Base-by-base conservation (phyloP, 2,888 invertebrate genomes). In the Pecten maximus region DNA sequence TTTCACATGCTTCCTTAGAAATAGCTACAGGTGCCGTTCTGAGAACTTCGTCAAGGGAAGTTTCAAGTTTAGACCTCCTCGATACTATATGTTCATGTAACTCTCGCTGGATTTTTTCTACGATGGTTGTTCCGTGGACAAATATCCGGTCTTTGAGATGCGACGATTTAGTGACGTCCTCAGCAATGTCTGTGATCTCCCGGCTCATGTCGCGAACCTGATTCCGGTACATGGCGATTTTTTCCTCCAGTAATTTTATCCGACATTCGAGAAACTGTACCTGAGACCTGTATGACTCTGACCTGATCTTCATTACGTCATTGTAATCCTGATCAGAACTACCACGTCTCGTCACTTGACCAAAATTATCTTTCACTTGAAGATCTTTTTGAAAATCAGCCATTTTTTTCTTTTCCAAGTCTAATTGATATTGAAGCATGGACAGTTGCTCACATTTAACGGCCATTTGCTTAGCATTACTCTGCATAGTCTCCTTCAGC, bases 231-330 rank as follows among this genome's bases (percentile, higher is more conserved):
- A 91, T 88, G 15, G 89, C 86, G 10, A 91, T 48, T 48, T 90
- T 91, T 44, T 91, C 91, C 39, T 91, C 91, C 19, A 91, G 60
- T 6, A 91, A 48, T 87, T 90, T 90, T 10, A 91, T 90, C 23
- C 89, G 74, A 4, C 90, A 88, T 74, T 91, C 91, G 40, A 91
- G 44, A 44, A 60, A 88, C 10, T 88, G 54, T 4, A 88, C 35
- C 39, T 90, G 88, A 0, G 88, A 60, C n/a, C 90, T 40, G 50
- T 88, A 40, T 6, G 88, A 60, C 12, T 90, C 90, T 16, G 39
- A 60, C 40, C 54, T 88, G 39, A 54, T 44, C 8, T 28, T 87
- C 2, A 44, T 10, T 3, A 28, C 16, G 12, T 87, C 87, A 10
- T n/a, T 35, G 12, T 39, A 19, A 23, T 88, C 44, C 44, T 87